Evolutionary conservation across 2,797 vertebrate genomes (phyloP), one percentile per base, ranked within the genome.

Genomic region (Zenarchopterus dispar): DNA sequence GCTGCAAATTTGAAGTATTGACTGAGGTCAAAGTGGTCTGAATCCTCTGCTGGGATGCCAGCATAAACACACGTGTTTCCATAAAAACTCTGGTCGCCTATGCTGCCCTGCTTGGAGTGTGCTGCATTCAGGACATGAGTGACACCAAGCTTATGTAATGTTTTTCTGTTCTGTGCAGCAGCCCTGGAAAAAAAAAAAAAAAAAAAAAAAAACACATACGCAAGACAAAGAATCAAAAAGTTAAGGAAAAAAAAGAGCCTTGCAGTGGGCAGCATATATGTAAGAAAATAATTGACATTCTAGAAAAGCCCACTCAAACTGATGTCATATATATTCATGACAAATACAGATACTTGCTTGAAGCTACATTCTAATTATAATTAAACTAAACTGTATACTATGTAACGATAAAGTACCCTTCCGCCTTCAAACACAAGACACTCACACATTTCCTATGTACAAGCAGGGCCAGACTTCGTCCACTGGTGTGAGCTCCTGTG

Each of bases 111-210:
- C 55, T 93, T 93, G 48, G 94, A 93, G 2, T 99, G 97, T 0
- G 95, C 94, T 8, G 91, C 93, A 0, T 96, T 97, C 80, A 94
- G 81, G 56, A 96, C 86, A 11, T 93, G 94, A 57, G 93, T 96
- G 88, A 97, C 94, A 62, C 92, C 93, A 70, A 95, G 61, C 70
- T 93, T 94, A 85, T 90, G 88, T 74, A 95, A 84, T 17, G 82
- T 82, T 67, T 85, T 86, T 78, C 80, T 93, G 57, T 93, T 92
- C 55, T 88, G 90, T 67, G 88, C 92, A 23, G 87, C 52, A 6
- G 88, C 89, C 45, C 92, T 94, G 67, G 16, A 55, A 62, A 61
- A 28, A 28, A 28, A 28, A 28, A 3, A 28, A 28, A 28, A 3
- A 28, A 3, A 28, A 2, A 24, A 2, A 24, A 2, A 24, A 6